phyloP scores from a whole-genome alignment of 2,113 vertebrate genomes.

The Porphyrio hochstetteri region DNA sequence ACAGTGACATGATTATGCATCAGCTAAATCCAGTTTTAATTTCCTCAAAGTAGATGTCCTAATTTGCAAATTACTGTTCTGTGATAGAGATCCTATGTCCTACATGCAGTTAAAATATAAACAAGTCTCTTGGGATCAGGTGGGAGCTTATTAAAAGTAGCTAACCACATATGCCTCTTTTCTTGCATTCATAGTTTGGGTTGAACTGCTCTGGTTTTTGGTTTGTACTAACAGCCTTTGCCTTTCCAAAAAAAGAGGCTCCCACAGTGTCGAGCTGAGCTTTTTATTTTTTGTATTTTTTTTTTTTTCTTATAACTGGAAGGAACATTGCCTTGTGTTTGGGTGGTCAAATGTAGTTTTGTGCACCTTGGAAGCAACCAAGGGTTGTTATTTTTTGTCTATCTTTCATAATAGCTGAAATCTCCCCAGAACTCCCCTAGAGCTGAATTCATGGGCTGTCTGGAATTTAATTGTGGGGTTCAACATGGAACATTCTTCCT shows the following conservation, averaged over 20 bases:
- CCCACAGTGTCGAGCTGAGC: background rate
- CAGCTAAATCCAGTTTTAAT: background rate
- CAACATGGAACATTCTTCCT: slow-evolving; percentile 31
- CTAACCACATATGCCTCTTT: background rate
- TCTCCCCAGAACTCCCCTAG: background rate
- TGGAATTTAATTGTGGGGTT: slow-evolving; percentile 64
- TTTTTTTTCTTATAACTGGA: background rate
- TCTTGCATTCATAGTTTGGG: background rate
- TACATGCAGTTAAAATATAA: background rate
- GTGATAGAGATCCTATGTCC: background rate
- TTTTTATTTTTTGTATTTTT: background rate
- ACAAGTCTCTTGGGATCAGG: background rate
- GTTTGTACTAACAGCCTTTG: background rate
- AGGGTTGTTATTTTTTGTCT: background rate
- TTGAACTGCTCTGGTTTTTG: background rate
- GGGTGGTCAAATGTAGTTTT: slow-evolving; percentile 24
- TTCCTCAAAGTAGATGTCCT: background rate
- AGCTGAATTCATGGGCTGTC: slow-evolving; percentile 7
- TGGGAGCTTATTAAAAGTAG: background rate
- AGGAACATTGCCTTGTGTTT: background rate
- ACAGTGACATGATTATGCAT: background rate
- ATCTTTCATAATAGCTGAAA: slow-evolving; percentile 10
- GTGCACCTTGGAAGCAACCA: background rate
- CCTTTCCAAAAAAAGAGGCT: slow-evolving; percentile 13
- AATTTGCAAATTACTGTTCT: slow-evolving; percentile 13